phyloP scores from a whole-genome alignment of 2,888 invertebrate genomes.

The Lasioglossum marginatum region DNA sequence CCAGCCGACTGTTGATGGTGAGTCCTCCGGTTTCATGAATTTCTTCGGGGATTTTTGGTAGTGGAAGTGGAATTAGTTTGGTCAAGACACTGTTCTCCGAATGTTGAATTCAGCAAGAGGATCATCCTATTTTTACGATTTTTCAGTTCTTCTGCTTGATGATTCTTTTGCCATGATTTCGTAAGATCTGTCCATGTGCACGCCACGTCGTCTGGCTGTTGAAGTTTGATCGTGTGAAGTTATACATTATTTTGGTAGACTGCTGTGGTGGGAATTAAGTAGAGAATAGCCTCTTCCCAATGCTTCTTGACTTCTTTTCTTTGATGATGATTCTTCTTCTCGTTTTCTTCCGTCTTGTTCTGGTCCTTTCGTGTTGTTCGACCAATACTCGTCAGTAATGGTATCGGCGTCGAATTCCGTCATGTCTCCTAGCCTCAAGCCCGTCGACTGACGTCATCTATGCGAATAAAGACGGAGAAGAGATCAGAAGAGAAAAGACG shows the following conservation, averaged over 20 bases:
- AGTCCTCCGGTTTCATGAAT: conserved; percentile 24
- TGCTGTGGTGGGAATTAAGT: too few species aligned
- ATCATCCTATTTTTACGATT: background rate
- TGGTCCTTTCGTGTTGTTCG: too few species aligned
- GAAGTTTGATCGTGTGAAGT: background rate
- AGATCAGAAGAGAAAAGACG: background rate
- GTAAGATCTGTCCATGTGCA: background rate
- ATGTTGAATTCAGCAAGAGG: background rate
- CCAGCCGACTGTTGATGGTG: conserved; percentile 46
- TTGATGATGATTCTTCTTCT: too few species aligned
- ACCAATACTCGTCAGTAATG: conserved; percentile 28
- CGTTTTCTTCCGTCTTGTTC: too few species aligned
- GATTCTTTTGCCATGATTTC: background rate
- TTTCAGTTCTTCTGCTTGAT: background rate
- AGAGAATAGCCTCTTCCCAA: too few species aligned
- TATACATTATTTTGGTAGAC: too few species aligned
- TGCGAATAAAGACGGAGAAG: conserved; percentile 2
- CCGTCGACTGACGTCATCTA: conserved; percentile 23
- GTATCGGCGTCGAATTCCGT: conserved; percentile 44
- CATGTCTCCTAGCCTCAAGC: conserved; percentile 30
- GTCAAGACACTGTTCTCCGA: background rate
- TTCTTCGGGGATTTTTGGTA: background rate
- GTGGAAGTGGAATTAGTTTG: background rate
- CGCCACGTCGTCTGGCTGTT: background rate
- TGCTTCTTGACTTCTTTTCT: too few species aligned